Evolutionary conservation across 2,888 invertebrate species (phyloP).

Genomic region (Cosmorhoe ocellata): DNA sequence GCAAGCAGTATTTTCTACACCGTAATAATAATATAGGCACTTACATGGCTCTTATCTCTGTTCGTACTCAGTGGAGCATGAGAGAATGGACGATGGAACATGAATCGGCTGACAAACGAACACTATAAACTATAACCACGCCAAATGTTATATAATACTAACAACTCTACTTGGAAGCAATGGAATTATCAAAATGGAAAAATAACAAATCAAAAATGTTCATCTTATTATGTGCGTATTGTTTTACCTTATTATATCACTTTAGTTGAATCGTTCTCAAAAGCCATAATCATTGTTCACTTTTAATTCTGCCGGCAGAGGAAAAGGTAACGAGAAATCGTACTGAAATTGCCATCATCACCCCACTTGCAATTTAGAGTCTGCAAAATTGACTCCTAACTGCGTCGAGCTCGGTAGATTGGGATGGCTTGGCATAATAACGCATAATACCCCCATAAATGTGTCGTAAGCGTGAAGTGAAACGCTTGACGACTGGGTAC

Average conservation of each 20-base stretch:
- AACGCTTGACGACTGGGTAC: conserved; percentile 17
- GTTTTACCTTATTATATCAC: no score
- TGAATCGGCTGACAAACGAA: conserved; percentile 39
- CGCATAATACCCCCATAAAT: conserved; percentile 39
- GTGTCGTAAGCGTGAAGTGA: conserved; percentile 20
- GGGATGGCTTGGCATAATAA: conserved; percentile 42
- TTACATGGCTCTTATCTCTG: conserved; percentile 44
- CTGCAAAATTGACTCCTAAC: conserved; percentile 36
- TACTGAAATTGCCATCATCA: conserved; percentile 28
- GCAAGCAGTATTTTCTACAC: conserved; percentile 2
- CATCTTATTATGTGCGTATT: no score
- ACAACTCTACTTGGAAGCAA: background rate
- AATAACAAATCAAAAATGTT: background rate
- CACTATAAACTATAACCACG: conserved; percentile 16
- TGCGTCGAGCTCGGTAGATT: conserved; percentile 38
- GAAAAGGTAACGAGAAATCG: conserved; percentile 23
- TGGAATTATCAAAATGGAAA: no score
- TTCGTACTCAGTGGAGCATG: conserved; percentile 50
- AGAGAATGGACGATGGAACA: conserved; percentile 49
- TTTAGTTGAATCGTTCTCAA: background rate
- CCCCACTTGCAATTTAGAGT: conserved; percentile 34
- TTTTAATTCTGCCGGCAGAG: conserved; percentile 7
- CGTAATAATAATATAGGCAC: conserved; percentile 11
- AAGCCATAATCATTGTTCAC: conserved; percentile 4
- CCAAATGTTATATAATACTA: background rate